Evolutionary conservation across 2,888 invertebrate species (phyloP).

Genomic region (Drosophila paramelanica): DNA sequence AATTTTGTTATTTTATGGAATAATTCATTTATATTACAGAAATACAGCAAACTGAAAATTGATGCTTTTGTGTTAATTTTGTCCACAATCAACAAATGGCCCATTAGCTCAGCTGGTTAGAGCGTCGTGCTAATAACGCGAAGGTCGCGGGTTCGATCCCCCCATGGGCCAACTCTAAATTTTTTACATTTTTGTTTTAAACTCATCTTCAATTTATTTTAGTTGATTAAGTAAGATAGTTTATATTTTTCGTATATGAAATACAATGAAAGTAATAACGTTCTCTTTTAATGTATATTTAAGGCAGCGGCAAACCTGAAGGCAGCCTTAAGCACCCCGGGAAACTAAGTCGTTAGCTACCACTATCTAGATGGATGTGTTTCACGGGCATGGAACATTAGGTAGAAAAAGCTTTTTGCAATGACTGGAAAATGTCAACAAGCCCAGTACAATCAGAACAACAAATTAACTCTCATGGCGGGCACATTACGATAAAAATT

Average conservation of each 20-base stretch:
- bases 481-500: conserved; percentile 37
- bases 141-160: conserved; percentile 78
- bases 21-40: not conserved
- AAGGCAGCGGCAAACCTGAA: conserved; percentile 2
- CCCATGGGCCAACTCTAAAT: conserved; percentile 51
- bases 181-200: conserved; percentile 1
- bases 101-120: conserved; percentile 79
- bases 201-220: conserved; percentile 10
- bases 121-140: conserved; percentile 79
- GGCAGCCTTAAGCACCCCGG: conserved; percentile 7
- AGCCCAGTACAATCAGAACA: conserved; percentile 40
- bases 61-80: conserved; percentile 8
- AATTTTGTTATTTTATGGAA: not conserved
- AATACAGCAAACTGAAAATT: not conserved
- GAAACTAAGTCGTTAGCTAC: conserved; percentile 25
- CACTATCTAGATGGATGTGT: conserved; percentile 45
- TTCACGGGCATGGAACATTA: conserved; percentile 44
- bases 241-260: conserved; percentile 7
- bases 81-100: conserved; percentile 20
- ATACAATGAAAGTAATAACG: not conserved
- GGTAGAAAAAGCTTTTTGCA: conserved; percentile 55
- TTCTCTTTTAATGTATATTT: conserved; percentile 36
- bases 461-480: conserved; percentile 33
- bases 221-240: not conserved
- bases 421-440: conserved; percentile 50